Evolutionary conservation across 1,140 invertebrate species (phyloP).

Genomic region (Meloidogyne exigua): DNA sequence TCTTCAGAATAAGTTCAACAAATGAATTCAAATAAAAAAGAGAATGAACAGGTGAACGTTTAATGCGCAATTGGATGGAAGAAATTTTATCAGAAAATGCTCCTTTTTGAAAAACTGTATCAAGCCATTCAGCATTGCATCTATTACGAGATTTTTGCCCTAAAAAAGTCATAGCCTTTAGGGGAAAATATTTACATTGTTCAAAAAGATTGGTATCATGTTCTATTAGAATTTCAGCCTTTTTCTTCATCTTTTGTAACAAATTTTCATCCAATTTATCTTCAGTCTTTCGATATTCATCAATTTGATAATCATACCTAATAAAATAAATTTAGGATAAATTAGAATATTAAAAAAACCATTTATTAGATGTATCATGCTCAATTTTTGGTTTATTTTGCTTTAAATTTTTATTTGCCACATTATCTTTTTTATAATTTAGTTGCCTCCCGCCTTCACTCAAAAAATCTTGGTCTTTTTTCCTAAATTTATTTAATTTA

Average conservation of each 20-base stretch:
- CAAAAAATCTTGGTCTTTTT: background rate
- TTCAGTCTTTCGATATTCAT: background rate
- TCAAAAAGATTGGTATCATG: background rate
- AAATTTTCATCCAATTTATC: background rate
- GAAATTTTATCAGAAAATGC: constrained; percentile 76
- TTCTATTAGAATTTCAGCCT: background rate
- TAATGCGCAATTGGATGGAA: constrained; percentile 77
- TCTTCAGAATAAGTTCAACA: constrained; percentile 77
- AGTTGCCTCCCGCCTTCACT: background rate
- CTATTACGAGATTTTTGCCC: constrained; percentile 25
- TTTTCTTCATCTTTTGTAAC: background rate
- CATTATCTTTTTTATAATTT: background rate
- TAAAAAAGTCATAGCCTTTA: background rate
- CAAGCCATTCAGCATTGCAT: constrained; percentile 42
- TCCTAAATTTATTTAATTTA: background rate
- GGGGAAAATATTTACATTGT: background rate
- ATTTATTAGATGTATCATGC: background rate
- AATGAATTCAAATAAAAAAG: constrained; percentile 73
- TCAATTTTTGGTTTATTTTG: background rate
- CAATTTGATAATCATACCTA: background rate
- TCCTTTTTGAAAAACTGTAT: constrained; percentile 35
- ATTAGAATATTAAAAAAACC: background rate
- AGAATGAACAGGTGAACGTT: constrained; percentile 81
- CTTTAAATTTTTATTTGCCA: background rate
- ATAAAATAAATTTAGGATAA: background rate